A percentile compares a stretch with the other conserved stretches of the same genome.
Evolutionary conservation across 35 echinoderm and acorn worm genomes (phyloP).

Genomic region (Hemicentrotus pulcherrimus): DNA sequence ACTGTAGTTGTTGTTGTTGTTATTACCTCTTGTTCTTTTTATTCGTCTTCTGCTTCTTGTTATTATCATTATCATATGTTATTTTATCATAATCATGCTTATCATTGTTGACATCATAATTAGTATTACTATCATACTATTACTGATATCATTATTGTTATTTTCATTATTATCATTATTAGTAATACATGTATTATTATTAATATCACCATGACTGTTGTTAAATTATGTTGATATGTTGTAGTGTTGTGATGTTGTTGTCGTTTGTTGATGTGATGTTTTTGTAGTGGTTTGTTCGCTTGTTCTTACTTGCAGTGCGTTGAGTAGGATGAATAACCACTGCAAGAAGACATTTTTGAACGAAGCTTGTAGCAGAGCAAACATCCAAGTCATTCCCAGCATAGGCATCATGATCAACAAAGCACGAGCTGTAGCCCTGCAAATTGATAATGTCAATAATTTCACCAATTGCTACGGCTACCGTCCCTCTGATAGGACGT

Average conservation of each 20-base stretch:
- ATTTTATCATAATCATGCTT: background rate
- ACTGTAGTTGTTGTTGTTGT: too few relatives aligned
- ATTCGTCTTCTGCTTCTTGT: background rate
- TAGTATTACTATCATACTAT: too few relatives aligned
- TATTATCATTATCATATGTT: background rate
- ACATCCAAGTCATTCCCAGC: constrained; percentile 42
- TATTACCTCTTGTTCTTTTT: too few relatives aligned
- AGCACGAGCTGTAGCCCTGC: constrained; percentile 30
- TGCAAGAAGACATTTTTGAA: constrained; percentile 6
- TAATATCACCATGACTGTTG: background rate
- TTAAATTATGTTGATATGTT: background rate
- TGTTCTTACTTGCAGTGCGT: constrained; percentile 32
- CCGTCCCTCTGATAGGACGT: too few relatives aligned
- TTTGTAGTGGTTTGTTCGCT: background rate
- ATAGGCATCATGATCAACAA: constrained; percentile 28
- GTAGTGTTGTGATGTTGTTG: background rate
- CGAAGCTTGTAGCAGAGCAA: constrained; percentile 7
- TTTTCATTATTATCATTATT: too few relatives aligned
- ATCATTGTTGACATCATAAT: too few relatives aligned
- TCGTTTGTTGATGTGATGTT: background rate
- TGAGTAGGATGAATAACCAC: constrained; percentile 28
- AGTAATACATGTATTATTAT: background rate
- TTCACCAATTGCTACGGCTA: too few relatives aligned
- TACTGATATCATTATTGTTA: too few relatives aligned
- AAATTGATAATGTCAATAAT: background rate